phyloP scores from a whole-genome alignment of 2,888 invertebrate species.

The Apoderus coryli region DNA sequence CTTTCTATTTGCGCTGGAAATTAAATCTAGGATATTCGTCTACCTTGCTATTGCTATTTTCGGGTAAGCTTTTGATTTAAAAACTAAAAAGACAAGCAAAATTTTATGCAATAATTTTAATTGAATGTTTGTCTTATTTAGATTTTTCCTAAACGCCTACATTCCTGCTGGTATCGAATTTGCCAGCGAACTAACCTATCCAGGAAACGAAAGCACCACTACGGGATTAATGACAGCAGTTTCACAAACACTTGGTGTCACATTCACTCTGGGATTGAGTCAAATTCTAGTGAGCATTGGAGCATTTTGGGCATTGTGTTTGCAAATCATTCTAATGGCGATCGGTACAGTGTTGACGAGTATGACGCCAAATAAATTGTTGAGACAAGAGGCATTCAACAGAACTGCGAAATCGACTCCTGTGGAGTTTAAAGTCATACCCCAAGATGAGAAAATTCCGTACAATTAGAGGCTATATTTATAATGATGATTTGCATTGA shows the following conservation, averaged over 20 bases:
- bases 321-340: constrained; percentile 17
- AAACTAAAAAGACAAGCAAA: not conserved
- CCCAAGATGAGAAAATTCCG: no score
- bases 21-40: constrained; percentile 18
- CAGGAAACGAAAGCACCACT: constrained; percentile 22
- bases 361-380: constrained; percentile 20
- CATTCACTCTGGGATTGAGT: constrained; percentile 17
- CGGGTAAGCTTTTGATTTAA: constrained; percentile 17
- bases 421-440: no score
- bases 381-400: constrained; percentile 21
- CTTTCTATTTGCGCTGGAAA: constrained; percentile 20
- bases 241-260: constrained; percentile 19
- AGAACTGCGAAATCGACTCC: no score
- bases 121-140: constrained; percentile 14
- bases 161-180: constrained; percentile 23
- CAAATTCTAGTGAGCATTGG: constrained; percentile 16
- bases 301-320: constrained; percentile 20
- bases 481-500: no score
- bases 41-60: constrained; percentile 20
- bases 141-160: constrained; percentile 23
- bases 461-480: no score
- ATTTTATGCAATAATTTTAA: constrained; percentile 1
- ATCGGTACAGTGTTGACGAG: constrained; percentile 19
- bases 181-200: constrained; percentile 23
- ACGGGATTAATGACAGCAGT: constrained; percentile 21